Evolutionary conservation across 2,797 vertebrate species (phyloP).

Genomic region (Pyrrhura leucotis): DNA sequence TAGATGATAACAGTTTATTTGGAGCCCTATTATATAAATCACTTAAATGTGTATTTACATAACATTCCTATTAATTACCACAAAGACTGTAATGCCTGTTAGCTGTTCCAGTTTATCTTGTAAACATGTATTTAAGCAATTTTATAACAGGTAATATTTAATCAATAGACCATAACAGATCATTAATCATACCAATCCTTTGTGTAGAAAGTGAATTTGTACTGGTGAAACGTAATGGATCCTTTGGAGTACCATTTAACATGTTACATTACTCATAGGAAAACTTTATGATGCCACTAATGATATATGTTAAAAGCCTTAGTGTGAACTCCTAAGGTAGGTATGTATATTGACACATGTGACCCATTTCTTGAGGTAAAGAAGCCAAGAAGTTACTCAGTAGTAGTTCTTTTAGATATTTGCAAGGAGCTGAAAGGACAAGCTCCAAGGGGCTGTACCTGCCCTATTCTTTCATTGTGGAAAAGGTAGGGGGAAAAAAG

Average conservation of each 20-base stretch:
- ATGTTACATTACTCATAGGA: not conserved
- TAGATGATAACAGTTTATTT: constrained; percentile 77
- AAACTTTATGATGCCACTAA: not conserved
- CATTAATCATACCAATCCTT: constrained; percentile 72
- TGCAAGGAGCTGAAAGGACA: not conserved
- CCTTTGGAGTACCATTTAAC: not conserved
- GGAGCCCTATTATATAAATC: constrained; percentile 79
- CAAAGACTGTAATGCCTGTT: constrained; percentile 67
- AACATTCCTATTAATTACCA: constrained; percentile 81
- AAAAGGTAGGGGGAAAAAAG: not conserved
- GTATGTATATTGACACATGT: not conserved
- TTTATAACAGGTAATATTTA: constrained; percentile 70
- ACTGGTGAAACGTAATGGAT: constrained; percentile 40
- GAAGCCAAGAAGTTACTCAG: not conserved
- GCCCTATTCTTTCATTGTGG: not conserved
- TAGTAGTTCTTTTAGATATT: not conserved
- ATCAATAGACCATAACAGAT: constrained; percentile 53
- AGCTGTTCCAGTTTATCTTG: constrained; percentile 69
- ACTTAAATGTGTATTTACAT: constrained; percentile 80
- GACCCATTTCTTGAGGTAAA: not conserved
- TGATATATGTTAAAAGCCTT: not conserved
- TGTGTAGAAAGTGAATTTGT: constrained; percentile 60
- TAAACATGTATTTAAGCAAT: constrained; percentile 69
- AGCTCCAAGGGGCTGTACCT: not conserved
- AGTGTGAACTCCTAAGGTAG: not conserved